These are phyloP conservation scores for Drosophila stalkeri DNA, from an alignment of 2,888 invertebrate genomes.

Conservation along the genomic window DNA sequence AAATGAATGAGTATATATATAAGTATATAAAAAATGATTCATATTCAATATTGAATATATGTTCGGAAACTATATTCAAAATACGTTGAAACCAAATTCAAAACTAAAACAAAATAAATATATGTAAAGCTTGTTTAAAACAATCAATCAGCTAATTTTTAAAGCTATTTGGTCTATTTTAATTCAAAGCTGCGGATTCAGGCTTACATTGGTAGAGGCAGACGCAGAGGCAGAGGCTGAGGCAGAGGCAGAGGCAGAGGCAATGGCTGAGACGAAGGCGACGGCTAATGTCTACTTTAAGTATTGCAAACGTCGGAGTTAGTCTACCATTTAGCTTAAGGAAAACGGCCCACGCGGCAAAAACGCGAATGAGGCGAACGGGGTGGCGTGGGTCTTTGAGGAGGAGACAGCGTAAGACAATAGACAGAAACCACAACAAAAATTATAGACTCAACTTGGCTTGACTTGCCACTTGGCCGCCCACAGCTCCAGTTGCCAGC, in stretches of 20 bases:
- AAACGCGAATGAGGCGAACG: not conserved
- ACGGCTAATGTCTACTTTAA: slow-evolving; percentile 48
- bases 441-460: slow-evolving; percentile 77
- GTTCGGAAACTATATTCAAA: not conserved
- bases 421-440: slow-evolving; percentile 80
- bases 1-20: too few relatives aligned
- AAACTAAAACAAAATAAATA: too few relatives aligned
- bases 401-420: slow-evolving; percentile 61
- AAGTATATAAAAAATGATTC: not conserved
- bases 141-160: too few relatives aligned
- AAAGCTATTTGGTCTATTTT: slow-evolving; percentile 11
- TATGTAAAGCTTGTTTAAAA: too few relatives aligned
- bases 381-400: slow-evolving; percentile 2
- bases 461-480: slow-evolving; percentile 61
- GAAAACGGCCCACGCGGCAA: slow-evolving; percentile 19
- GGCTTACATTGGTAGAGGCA: not conserved
- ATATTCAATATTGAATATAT: not conserved
- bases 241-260: not conserved
- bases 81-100: not conserved
- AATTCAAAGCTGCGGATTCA: slow-evolving; percentile 25
- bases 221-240: too few relatives aligned
- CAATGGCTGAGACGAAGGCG: not conserved
- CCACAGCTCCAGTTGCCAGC: slow-evolving; percentile 47
- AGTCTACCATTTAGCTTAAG: slow-evolving; percentile 26
- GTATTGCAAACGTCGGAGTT: slow-evolving; percentile 36